A percentile compares a stretch with the other conserved stretches of the same genome.
Conservation (phyloP, 2,888 invertebrate genomes). For the Lissocephala sabroskyi region DNA sequence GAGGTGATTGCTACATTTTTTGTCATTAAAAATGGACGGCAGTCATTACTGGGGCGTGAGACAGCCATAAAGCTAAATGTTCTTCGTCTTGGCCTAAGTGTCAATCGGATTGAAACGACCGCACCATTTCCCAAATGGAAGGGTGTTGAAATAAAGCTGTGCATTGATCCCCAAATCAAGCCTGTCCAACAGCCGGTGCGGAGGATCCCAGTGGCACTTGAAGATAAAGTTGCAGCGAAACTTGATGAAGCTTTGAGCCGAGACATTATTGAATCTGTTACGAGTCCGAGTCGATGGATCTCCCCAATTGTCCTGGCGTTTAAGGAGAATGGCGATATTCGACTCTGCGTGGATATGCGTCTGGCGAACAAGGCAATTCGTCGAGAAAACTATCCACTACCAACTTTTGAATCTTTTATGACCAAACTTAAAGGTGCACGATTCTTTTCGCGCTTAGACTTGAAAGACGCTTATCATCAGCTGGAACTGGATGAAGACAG, state of each 20-base stretch:
- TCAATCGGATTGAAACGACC: conserved; percentile 10
- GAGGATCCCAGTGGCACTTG: conserved; percentile 53
- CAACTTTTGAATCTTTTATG: conserved; percentile 42
- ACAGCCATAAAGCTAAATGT: conserved; percentile 26
- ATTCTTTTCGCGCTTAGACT: conserved; percentile 44
- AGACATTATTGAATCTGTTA: conserved; percentile 7
- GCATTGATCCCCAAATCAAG: conserved; percentile 34
- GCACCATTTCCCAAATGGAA: conserved; percentile 11
- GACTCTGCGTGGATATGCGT: conserved; percentile 63
- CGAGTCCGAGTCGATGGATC: conserved; percentile 42
- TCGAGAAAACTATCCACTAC: conserved; percentile 32
- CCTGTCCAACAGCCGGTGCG: conserved; percentile 33
- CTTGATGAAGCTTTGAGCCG: conserved; percentile 26
- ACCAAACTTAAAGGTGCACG: conserved; percentile 33
- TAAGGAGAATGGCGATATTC: conserved; percentile 44
- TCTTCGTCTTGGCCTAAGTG: conserved; percentile 15
- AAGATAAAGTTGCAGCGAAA: conserved; percentile 19
- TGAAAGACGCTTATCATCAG: conserved; percentile 39
- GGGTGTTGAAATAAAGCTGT: conserved; percentile 15
- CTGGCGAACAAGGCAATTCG: conserved; percentile 57
- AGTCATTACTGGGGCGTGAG: conserved; percentile 27
- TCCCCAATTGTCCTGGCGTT: conserved; percentile 58
- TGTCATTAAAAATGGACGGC: conserved; percentile 23
- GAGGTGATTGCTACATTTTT: conserved; percentile 10
- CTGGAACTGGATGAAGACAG: conserved; percentile 36